Conservation (phyloP, 1,140 invertebrate species). For the Pseudomyrmex dendroicus region DNA sequence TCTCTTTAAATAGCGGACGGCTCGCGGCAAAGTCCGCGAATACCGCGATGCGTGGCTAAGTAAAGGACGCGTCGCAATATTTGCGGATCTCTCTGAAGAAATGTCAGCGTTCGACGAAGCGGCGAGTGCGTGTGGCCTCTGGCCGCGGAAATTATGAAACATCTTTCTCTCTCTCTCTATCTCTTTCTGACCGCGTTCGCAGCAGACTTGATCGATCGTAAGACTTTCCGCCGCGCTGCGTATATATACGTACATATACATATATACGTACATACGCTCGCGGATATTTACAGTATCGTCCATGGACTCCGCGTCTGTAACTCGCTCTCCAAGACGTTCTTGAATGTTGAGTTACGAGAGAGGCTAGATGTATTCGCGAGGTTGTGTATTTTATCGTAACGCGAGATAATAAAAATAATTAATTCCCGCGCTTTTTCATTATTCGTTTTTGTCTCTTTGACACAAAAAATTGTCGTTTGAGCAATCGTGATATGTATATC, state of each 20-base stretch:
- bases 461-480: no score
- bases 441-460: no score
- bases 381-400: background rate
- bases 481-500: no score
- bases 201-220: slow-evolving; percentile 43
- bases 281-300: slow-evolving; percentile 45
- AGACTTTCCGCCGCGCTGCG: slow-evolving; percentile 15
- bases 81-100: slow-evolving; percentile 39
- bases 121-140: slow-evolving; percentile 8
- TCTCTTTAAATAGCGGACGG: slow-evolving; percentile 61
- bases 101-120: slow-evolving; percentile 35
- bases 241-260: background rate
- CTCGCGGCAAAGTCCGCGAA: slow-evolving; percentile 15
- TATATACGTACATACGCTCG: background rate
- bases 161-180: slow-evolving; percentile 5
- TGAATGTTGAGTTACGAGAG: slow-evolving; percentile 13
- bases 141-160: slow-evolving; percentile 53
- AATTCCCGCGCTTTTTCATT: background rate
- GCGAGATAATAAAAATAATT: background rate
- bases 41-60: slow-evolving; percentile 31
- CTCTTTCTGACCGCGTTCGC: slow-evolving; percentile 20
- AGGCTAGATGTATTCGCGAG: slow-evolving; percentile 3
- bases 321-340: slow-evolving; percentile 10
- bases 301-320: background rate
- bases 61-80: slow-evolving; percentile 54